Percentiles rank a stretch among this genome's conserved stretches.
phyloP scores from a whole-genome alignment of 1,140 invertebrate genomes.

The Drosophila bocqueti region DNA sequence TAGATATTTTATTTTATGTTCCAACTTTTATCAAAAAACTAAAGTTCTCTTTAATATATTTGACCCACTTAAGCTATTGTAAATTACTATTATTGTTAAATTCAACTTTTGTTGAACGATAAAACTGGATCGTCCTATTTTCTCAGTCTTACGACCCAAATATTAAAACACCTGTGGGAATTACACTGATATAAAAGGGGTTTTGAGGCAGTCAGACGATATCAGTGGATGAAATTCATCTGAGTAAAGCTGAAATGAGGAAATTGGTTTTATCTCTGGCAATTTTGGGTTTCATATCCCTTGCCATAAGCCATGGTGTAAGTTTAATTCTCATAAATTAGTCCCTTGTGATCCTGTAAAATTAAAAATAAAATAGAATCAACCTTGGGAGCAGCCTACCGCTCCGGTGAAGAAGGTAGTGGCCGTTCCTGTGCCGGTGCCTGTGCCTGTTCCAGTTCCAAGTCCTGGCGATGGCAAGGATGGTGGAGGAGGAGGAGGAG shows the following conservation, averaged over 20 bases:
- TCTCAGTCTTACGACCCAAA: not conserved
- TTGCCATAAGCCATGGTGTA: conserved; percentile 18
- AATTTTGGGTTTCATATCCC: conserved; percentile 21
- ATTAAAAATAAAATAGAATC: conserved; percentile 4
- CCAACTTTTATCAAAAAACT: not conserved
- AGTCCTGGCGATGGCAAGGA: conserved; percentile 5
- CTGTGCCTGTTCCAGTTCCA: conserved; percentile 34
- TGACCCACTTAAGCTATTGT: not conserved
- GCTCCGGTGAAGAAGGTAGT: conserved; percentile 32
- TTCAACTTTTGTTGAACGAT: not conserved
- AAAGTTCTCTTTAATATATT: not conserved
- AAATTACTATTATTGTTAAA: not conserved
- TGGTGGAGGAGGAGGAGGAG: not conserved
- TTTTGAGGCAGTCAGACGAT: not conserved
- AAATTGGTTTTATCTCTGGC: conserved; percentile 20
- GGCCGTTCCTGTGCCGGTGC: conserved; percentile 31
- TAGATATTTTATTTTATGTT: not conserved
- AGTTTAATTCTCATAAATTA: not conserved
- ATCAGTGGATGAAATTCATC: conserved; percentile 26
- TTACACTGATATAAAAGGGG: conserved; percentile 15
- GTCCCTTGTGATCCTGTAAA: not conserved
- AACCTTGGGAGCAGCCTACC: conserved; percentile 14
- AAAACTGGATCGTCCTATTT: not conserved
- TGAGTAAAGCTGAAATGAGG: conserved; percentile 25
- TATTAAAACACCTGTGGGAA: conserved; percentile 34